Percentiles rank a stretch among this genome's conserved stretches.
These are phyloP conservation scores for Geopemphigus sp. DNA, from an alignment of 1,140 invertebrate genomes.

Conservation along the genomic window DNA sequence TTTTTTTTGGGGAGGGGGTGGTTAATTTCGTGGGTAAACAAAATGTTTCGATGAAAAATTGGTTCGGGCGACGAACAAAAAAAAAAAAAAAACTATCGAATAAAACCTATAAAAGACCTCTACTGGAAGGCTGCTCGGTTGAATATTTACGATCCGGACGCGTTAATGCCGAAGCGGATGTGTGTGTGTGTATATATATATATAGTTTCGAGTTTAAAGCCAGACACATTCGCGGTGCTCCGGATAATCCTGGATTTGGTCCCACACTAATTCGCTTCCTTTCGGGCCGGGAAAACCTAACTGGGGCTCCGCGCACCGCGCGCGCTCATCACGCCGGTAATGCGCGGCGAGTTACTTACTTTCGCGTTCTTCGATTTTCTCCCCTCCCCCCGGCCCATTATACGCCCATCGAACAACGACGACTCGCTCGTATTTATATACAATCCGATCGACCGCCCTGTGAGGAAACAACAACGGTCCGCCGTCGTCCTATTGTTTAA, in stretches of 20 bases:
- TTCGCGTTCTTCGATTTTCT: too few species aligned
- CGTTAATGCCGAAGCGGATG: constrained; percentile 11
- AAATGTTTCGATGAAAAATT: constrained; percentile 35
- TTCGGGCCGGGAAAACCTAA: constrained; percentile 8
- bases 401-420: too few species aligned
- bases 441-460: too few species aligned
- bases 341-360: not conserved
- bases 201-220: constrained; percentile 16
- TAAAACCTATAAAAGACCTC: not conserved
- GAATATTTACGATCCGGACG: constrained; percentile 28
- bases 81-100: not conserved
- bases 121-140: not conserved
- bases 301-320: not conserved
- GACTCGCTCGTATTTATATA: too few species aligned
- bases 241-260: constrained; percentile 32
- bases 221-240: constrained; percentile 32
- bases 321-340: not conserved
- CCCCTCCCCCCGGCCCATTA: too few species aligned
- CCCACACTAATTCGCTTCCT: constrained; percentile 3
- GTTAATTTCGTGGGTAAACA: too few species aligned
- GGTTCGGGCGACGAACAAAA: not conserved
- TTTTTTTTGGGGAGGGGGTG: too few species aligned
- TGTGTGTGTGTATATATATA: not conserved
- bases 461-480: too few species aligned
- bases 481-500: too few species aligned